Conservation (phyloP, 2,113 vertebrate genomes). For the Osmerus mordax region DNA sequence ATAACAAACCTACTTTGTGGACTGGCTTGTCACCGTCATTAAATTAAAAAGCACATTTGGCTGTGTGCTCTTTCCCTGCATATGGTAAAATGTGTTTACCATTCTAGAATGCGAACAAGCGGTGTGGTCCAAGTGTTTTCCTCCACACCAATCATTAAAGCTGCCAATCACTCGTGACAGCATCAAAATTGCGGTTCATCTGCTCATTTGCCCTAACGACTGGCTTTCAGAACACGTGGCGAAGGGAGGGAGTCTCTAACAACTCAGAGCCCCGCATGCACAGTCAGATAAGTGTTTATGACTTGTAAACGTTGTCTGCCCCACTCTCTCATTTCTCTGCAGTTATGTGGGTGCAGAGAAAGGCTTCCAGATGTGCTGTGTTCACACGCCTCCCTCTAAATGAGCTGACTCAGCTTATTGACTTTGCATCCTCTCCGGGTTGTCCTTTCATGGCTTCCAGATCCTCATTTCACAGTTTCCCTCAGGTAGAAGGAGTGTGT, state of each 20-base stretch:
- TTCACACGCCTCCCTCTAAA: slow-evolving; percentile 31
- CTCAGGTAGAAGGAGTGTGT: neutral
- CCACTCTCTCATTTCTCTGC: slow-evolving; percentile 59
- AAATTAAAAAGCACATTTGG: neutral
- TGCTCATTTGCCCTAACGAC: slow-evolving; percentile 56
- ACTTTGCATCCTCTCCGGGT: slow-evolving; percentile 50
- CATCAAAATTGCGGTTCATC: slow-evolving; percentile 37
- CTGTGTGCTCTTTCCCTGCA: neutral
- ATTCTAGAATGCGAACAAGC: neutral
- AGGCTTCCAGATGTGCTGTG: slow-evolving; percentile 62
- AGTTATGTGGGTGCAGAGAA: slow-evolving; percentile 51
- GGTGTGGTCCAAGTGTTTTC: neutral
- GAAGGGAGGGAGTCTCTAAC: slow-evolving; percentile 50
- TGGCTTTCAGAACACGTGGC: slow-evolving; percentile 37
- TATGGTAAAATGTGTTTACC: too few species aligned
- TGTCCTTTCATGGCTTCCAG: slow-evolving; percentile 24
- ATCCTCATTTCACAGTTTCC: neutral
- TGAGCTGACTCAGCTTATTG: slow-evolving; percentile 62
- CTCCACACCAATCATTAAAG: slow-evolving; percentile 15
- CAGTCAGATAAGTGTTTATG: slow-evolving; percentile 61
- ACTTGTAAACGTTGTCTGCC: slow-evolving; percentile 49
- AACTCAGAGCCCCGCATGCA: slow-evolving; percentile 51
- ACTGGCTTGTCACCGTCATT: too few species aligned
- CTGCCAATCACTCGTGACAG: slow-evolving; percentile 26
- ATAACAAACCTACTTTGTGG: too few species aligned